These are phyloP conservation scores for Apodemia duryi DNA, from an alignment of 2,888 invertebrate species.

Conservation along the genomic window DNA sequence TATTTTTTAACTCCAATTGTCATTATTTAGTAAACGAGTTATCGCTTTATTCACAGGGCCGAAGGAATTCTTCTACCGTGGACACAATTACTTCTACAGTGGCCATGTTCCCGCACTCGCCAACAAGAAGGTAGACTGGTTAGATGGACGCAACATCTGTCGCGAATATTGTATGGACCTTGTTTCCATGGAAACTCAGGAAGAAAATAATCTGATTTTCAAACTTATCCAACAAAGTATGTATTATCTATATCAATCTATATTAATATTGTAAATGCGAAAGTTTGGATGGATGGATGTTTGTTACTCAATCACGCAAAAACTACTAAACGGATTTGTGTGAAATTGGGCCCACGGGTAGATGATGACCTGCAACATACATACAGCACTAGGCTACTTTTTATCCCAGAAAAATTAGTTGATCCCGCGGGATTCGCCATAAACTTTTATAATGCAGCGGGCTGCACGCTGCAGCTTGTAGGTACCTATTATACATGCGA, in stretches of 20 bases:
- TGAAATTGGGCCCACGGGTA: too few species aligned
- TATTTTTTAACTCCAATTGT: constrained; percentile 27
- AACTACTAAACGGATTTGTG: too few species aligned
- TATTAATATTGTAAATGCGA: too few species aligned
- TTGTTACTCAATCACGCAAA: too few species aligned
- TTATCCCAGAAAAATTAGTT: too few species aligned
- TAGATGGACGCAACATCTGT: constrained; percentile 94
- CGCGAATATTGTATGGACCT: constrained; percentile 96
- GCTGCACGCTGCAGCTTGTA: too few species aligned
- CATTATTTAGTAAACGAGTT: neutral
- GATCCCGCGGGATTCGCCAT: too few species aligned
- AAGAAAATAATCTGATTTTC: constrained; percentile 94
- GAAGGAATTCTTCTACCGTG: constrained; percentile 92
- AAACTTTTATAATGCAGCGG: too few species aligned
- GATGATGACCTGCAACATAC: too few species aligned
- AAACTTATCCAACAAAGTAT: constrained; percentile 91
- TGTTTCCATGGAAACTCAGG: constrained; percentile 92
- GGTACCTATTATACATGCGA: too few species aligned
- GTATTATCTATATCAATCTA: constrained; percentile 34
- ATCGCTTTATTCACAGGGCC: constrained; percentile 82
- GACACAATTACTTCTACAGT: constrained; percentile 93
- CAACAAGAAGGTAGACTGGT: constrained; percentile 92
- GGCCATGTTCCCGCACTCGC: constrained; percentile 88
- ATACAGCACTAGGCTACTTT: too few species aligned
- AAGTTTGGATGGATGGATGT: too few species aligned